Evolutionary conservation across 2,113 vertebrate genomes (phyloP).

Genomic region (Nothocercus julius): DNA sequence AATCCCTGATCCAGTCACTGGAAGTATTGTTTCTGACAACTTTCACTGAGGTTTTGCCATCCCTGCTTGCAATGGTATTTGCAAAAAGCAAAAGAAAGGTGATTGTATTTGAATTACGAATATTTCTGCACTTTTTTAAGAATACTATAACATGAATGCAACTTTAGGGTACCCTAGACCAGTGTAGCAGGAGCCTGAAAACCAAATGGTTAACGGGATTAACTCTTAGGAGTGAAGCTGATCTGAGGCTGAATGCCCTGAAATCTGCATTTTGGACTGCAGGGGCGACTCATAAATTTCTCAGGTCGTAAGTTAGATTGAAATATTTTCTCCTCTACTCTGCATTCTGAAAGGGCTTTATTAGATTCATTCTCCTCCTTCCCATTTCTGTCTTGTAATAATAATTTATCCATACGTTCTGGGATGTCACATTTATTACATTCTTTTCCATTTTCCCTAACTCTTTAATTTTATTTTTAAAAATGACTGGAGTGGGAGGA

Average conservation of each 20-base stretch:
- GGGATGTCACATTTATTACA: not conserved
- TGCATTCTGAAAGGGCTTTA: not conserved
- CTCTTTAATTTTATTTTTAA: not conserved
- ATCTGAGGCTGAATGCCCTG: not conserved
- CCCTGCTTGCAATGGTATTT: not conserved
- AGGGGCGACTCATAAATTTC: not conserved
- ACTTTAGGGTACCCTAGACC: not conserved
- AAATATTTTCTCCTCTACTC: not conserved
- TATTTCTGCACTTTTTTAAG: not conserved
- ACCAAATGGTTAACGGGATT: not conserved
- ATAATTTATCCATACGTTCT: not conserved
- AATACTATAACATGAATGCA: accelerated
- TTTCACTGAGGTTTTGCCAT: not conserved
- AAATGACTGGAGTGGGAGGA: not conserved
- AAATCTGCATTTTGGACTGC: not conserved
- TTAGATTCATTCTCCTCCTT: not conserved
- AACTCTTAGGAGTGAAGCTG: not conserved
- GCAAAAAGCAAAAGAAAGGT: not conserved
- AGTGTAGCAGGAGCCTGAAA: not conserved
- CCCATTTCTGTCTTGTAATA: not conserved
- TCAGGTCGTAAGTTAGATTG: not conserved
- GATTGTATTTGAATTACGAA: too few relatives aligned
- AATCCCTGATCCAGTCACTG: too few relatives aligned
- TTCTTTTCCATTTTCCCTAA: not conserved
- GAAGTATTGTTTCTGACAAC: not conserved